Percentiles rank a stretch among this genome's conserved stretches.
phyloP scores from a whole-genome alignment of 2,113 vertebrate species.

The Oncorhynchus keta region DNA sequence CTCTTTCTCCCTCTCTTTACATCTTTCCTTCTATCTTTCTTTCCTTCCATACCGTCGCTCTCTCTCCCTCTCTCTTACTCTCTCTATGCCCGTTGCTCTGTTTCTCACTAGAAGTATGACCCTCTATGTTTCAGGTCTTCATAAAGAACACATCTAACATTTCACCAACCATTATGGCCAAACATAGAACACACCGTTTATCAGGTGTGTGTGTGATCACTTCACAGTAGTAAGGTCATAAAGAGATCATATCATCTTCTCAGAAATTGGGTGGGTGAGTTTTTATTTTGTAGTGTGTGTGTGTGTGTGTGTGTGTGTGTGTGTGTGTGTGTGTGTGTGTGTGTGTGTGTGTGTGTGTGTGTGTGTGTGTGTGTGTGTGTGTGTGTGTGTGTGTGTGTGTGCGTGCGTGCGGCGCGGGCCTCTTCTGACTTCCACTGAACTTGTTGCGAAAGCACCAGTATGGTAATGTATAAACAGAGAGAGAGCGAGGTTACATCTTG shows the following conservation, averaged over 20 bases:
- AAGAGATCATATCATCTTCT: not conserved
- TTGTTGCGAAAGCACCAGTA: too few relatives aligned
- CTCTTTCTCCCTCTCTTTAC: not conserved
- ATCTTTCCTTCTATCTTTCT: not conserved
- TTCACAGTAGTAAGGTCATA: too few relatives aligned
- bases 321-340: slow-evolving; percentile 6
- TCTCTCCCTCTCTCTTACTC: too few relatives aligned
- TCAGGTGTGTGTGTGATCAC: not conserved
- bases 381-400: not conserved
- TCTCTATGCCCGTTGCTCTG: too few relatives aligned
- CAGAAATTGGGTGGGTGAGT: not conserved
- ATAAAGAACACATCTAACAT: too few relatives aligned
- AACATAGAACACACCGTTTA: not conserved
- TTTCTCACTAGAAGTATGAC: too few relatives aligned
- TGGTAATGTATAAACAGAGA: too few relatives aligned
- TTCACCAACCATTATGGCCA: too few relatives aligned
- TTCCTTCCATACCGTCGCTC: too few relatives aligned
- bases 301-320: not conserved
- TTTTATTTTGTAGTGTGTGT: not conserved
- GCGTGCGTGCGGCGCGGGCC: not conserved
- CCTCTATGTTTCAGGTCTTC: too few relatives aligned
- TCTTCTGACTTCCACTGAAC: too few relatives aligned
- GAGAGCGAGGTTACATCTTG: too few relatives aligned
- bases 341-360: not conserved
- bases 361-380: slow-evolving; percentile 1